Conservation (phyloP, 2,888 invertebrate genomes). For the Acleris emargana region DNA sequence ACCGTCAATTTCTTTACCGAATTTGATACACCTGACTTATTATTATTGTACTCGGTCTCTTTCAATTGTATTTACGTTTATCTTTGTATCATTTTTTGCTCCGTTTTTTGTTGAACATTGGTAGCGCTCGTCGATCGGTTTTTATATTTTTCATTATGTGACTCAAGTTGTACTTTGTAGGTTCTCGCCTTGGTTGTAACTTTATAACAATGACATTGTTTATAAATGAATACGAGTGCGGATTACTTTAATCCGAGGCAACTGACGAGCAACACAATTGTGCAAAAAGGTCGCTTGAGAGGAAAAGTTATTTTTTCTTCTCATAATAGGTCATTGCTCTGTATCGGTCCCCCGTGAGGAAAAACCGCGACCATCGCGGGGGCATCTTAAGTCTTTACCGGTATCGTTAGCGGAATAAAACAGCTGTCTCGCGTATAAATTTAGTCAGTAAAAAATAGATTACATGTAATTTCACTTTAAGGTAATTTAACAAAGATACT, state of each 20-base stretch:
- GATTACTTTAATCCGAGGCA: too few species aligned
- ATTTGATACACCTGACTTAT: conserved; percentile 30
- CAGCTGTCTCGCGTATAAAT: background rate
- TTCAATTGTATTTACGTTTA: conserved; percentile 27
- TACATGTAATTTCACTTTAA: too few species aligned
- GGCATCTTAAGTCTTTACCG: conserved; percentile 10
- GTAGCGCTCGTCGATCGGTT: conserved; percentile 24
- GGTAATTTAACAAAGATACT: background rate
- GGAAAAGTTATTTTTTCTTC: conserved; percentile 22
- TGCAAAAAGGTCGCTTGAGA: conserved; percentile 4
- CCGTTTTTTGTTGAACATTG: conserved; percentile 19
- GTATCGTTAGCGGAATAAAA: conserved; percentile 2
- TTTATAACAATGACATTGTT: background rate
- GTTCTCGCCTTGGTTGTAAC: background rate
- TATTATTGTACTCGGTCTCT: conserved; percentile 27
- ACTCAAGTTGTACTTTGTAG: too few species aligned
- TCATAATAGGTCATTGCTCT: conserved; percentile 23
- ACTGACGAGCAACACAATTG: conserved; percentile 1
- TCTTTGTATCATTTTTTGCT: conserved; percentile 27
- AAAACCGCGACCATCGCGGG: conserved; percentile 7
- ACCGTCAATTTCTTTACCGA: conserved; percentile 31
- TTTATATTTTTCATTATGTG: conserved; percentile 9
- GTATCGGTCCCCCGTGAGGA: conserved; percentile 13
- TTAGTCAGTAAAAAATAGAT: background rate
- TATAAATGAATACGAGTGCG: too few species aligned